phyloP scores from a whole-genome alignment of 2,888 invertebrate genomes.

The Sesia apiformis region DNA sequence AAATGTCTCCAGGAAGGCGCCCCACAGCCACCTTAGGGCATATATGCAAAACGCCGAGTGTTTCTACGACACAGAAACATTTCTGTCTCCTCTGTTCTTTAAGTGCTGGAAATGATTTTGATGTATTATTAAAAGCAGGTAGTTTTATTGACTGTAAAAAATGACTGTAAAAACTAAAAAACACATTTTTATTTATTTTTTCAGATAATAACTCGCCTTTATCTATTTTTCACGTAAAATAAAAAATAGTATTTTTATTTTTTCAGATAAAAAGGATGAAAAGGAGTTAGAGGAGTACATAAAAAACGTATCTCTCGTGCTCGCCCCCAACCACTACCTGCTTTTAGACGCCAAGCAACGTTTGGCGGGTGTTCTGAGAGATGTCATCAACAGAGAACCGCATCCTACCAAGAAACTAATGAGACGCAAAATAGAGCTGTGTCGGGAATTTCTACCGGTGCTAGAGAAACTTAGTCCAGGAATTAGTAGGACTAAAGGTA shows the following conservation, averaged over 20 bases:
- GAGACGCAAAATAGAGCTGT: constrained; percentile 78
- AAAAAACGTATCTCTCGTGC: constrained; percentile 67
- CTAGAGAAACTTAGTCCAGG: constrained; percentile 81
- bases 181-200: neutral
- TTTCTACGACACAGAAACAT: too few relatives aligned
- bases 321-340: constrained; percentile 80
- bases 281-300: constrained; percentile 66
- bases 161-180: neutral
- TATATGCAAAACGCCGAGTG: too few relatives aligned
- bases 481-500: constrained; percentile 80
- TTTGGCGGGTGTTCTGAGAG: constrained; percentile 74
- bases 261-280: constrained; percentile 60
- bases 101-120: too few relatives aligned
- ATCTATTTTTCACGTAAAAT: too few relatives aligned
- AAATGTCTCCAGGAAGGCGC: too few relatives aligned
- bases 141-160: neutral
- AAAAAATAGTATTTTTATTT: neutral
- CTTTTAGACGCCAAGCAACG: constrained; percentile 81
- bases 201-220: too few relatives aligned
- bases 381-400: constrained; percentile 61
- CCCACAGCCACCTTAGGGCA: too few relatives aligned
- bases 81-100: too few relatives aligned
- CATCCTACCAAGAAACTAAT: constrained; percentile 72
- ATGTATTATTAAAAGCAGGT: neutral
- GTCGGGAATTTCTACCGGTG: constrained; percentile 77